Conservation (phyloP, 2,888 invertebrate species). For the Cheilosia grossa region DNA sequence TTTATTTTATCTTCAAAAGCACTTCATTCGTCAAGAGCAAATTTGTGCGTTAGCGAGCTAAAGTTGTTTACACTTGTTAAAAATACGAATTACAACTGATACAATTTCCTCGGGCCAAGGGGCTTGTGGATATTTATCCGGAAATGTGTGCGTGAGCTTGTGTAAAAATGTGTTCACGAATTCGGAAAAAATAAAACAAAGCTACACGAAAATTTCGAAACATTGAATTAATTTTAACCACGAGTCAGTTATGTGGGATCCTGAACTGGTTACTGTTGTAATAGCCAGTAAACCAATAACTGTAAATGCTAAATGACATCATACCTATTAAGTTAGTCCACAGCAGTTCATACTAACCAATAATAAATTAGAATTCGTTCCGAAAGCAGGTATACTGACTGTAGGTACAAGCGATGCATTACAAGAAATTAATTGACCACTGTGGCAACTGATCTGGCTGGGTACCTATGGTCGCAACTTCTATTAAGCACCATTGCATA, state of each 20-base stretch:
- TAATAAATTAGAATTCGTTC: too few species aligned
- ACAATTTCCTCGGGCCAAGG: background rate
- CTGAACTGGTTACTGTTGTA: too few species aligned
- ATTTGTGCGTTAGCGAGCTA: background rate
- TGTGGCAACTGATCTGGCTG: too few species aligned
- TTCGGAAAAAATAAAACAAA: background rate
- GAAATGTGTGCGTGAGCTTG: background rate
- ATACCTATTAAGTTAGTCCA: too few species aligned
- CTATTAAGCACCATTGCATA: too few species aligned
- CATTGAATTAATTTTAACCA: background rate
- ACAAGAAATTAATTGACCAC: background rate
- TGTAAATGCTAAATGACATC: too few species aligned
- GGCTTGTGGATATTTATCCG: background rate
- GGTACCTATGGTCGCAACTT: too few species aligned
- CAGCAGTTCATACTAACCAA: too few species aligned
- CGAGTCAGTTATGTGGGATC: background rate
- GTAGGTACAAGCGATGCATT: too few species aligned
- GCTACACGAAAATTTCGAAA: background rate
- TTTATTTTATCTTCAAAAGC: background rate
- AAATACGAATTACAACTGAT: background rate
- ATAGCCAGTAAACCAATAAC: too few species aligned
- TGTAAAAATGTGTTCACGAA: background rate
- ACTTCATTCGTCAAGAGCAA: background rate
- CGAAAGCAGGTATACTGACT: too few species aligned
- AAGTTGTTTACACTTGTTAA: slow-evolving; percentile 7